A percentile compares a stretch with the other conserved stretches of the same genome.
Conservation (phyloP, 1,140 invertebrate genomes). For the Frieseomelitta varia region DNA sequence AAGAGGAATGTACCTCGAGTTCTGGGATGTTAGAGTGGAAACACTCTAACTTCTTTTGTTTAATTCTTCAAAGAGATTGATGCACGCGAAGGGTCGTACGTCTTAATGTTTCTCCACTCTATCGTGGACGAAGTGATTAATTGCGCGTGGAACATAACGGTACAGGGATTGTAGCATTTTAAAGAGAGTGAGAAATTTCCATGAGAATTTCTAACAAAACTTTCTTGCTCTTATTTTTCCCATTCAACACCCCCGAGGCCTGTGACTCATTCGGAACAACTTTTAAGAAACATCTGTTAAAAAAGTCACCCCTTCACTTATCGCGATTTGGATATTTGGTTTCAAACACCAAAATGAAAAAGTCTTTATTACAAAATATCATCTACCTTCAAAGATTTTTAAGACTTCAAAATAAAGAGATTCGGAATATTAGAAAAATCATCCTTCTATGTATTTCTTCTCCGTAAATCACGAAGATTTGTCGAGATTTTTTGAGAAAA, state of each 20-base stretch:
- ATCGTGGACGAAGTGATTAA: slow-evolving; percentile 26
- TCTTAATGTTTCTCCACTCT: slow-evolving; percentile 30
- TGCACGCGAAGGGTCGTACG: slow-evolving; percentile 17
- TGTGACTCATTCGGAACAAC: background rate
- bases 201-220: slow-evolving; percentile 1
- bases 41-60: slow-evolving; percentile 12
- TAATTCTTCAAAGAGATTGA: slow-evolving; percentile 36
- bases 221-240: too few relatives aligned
- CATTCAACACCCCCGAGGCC: background rate
- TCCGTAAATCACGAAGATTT: too few relatives aligned
- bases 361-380: too few relatives aligned
- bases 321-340: too few relatives aligned
- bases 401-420: too few relatives aligned
- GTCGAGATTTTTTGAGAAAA: too few relatives aligned
- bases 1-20: background rate
- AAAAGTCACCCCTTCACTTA: background rate
- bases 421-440: too few relatives aligned
- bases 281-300: background rate
- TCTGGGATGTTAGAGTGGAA: slow-evolving; percentile 11
- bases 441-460: too few relatives aligned
- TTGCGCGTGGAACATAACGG: slow-evolving; percentile 10
- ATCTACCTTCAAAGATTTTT: too few relatives aligned
- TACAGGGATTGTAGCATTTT: slow-evolving; percentile 10
- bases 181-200: background rate
- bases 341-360: too few relatives aligned